These are phyloP conservation scores for Synodontis membranacea DNA, from an alignment of 2,113 vertebrate species.

Conservation along the genomic window DNA sequence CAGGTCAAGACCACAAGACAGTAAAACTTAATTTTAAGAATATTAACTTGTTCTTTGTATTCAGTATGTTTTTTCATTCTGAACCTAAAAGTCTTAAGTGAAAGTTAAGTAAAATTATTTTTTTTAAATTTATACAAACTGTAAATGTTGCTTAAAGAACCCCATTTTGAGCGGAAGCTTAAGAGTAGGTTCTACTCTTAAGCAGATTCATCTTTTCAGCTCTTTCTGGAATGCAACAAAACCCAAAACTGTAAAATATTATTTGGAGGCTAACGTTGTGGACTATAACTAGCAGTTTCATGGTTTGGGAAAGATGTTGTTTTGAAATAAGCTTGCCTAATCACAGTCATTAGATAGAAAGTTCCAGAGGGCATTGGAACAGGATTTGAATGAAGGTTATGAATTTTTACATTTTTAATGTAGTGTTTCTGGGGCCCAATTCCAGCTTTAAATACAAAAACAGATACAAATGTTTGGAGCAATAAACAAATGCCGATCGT, in stretches of 20 bases:
- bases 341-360: background rate
- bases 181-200: too few relatives aligned
- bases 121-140: too few relatives aligned
- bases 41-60: background rate
- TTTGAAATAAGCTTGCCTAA: background rate
- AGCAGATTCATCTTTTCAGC: background rate
- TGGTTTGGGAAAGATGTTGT: background rate
- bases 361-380: background rate
- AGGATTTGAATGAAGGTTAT: too few relatives aligned
- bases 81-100: too few relatives aligned
- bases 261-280: too few relatives aligned
- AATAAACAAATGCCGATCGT: too few relatives aligned
- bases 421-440: too few relatives aligned
- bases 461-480: too few relatives aligned
- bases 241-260: background rate
- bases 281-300: background rate
- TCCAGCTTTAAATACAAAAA: background rate
- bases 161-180: background rate
- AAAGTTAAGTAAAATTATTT: background rate
- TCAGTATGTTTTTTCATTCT: background rate
- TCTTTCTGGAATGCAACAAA: constrained; percentile 1
- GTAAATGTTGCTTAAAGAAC: background rate
- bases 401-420: too few relatives aligned
- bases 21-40: too few relatives aligned
- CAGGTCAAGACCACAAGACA: too few relatives aligned